Conservation (phyloP, 2,888 invertebrate species). For the Acrocyrtus sp. region DNA sequence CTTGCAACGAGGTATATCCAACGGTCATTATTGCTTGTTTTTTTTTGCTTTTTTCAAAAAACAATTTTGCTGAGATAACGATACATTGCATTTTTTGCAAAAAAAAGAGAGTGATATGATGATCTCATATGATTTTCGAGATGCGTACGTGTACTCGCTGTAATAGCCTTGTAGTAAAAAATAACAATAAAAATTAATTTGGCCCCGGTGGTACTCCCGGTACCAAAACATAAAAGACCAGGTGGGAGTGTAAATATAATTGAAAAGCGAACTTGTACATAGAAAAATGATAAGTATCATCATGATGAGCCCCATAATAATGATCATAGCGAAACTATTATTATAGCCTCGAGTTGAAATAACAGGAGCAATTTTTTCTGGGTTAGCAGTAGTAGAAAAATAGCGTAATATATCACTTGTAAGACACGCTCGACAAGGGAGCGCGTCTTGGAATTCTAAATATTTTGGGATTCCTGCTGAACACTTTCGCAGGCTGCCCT, state of each 20-base stretch:
- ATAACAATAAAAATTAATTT: conserved; percentile 17
- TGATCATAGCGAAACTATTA: no score
- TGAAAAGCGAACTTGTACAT: background rate
- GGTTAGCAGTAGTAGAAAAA: conserved; percentile 37
- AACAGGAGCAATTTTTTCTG: conserved; percentile 20
- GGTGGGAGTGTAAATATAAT: background rate
- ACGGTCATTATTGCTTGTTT: conserved; percentile 2
- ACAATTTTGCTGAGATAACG: no score
- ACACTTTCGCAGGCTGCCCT: no score
- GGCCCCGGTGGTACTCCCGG: background rate
- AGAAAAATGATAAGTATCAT: conserved; percentile 42
- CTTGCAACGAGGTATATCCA: no score
- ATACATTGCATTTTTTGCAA: background rate
- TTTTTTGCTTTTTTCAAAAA: no score
- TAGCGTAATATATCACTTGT: conserved; percentile 16
- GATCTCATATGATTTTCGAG: background rate
- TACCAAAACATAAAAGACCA: background rate
- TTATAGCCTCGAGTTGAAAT: no score
- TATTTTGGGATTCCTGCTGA: no score
- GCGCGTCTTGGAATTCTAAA: no score
- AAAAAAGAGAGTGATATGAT: background rate
- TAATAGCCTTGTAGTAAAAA: conserved; percentile 20
- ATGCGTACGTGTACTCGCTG: background rate
- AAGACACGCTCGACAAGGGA: conserved; percentile 16
- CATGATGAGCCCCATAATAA: no score